A percentile compares a stretch with the other conserved stretches of the same genome.
phyloP scores from a whole-genome alignment of 2,888 invertebrate genomes.

The Chironomus riparius region DNA sequence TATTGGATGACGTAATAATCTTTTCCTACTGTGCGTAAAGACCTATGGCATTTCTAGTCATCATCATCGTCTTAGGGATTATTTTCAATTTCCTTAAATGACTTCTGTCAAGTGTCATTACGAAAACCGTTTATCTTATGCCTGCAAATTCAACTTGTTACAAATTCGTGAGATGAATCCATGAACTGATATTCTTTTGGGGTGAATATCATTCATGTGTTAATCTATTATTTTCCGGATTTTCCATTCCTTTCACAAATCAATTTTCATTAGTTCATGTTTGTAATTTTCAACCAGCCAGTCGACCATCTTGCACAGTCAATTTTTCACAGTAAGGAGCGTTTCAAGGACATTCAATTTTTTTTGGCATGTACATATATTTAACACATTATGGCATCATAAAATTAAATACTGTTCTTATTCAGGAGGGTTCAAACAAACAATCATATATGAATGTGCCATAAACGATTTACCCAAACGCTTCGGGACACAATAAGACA shows the following conservation, averaged over 20 bases:
- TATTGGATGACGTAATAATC: constrained; percentile 8
- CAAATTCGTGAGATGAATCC: neutral
- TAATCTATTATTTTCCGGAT: neutral
- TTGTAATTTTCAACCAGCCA: neutral
- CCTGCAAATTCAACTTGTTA: neutral
- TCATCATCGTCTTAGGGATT: neutral
- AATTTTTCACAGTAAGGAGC: neutral
- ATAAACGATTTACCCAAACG: too few relatives aligned
- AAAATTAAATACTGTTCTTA: constrained; percentile 8
- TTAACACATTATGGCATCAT: constrained; percentile 17
- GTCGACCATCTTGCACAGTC: neutral
- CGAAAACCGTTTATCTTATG: neutral
- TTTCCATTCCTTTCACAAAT: neutral
- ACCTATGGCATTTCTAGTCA: neutral
- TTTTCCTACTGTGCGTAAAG: neutral
- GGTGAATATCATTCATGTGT: neutral
- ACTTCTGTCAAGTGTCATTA: constrained; percentile 1
- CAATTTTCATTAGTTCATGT: neutral
- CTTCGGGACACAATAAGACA: neutral
- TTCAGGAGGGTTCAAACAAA: neutral
- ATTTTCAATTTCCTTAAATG: constrained; percentile 9
- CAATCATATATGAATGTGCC: too few relatives aligned
- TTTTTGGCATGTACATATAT: constrained; percentile 7
- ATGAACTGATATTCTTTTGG: neutral
- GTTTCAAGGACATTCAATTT: constrained; percentile 13